phyloP scores from a whole-genome alignment of 2,888 invertebrate genomes.

The Thymelicus sylvestris region DNA sequence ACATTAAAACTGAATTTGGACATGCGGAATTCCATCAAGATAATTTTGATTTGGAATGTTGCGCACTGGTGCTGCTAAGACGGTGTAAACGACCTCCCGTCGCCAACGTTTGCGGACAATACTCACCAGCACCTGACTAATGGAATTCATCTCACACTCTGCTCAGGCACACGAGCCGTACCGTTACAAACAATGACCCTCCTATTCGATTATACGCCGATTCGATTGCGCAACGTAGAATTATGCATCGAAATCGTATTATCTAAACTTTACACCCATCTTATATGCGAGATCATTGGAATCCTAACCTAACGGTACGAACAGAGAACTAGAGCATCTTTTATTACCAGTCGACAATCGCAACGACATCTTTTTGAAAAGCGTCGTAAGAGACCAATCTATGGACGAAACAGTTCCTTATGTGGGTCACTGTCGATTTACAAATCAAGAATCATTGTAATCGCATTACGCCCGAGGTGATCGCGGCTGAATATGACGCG shows the following conservation, averaged over 20 bases:
- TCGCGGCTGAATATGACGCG: constrained; percentile 44
- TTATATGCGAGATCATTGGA: constrained; percentile 16
- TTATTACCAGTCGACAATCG: neutral
- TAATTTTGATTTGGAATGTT: constrained; percentile 37
- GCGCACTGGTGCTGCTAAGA: constrained; percentile 38
- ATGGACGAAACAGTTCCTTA: constrained; percentile 43
- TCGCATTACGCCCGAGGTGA: constrained; percentile 56
- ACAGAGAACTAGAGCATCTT: neutral
- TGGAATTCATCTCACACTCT: constrained; percentile 76
- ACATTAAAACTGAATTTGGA: constrained; percentile 2
- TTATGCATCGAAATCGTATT: constrained; percentile 58
- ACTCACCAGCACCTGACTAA: constrained; percentile 59
- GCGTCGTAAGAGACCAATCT: constrained; percentile 17
- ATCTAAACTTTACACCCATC: constrained; percentile 50
- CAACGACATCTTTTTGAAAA: neutral
- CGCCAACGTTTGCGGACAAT: constrained; percentile 40
- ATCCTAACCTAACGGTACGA: constrained; percentile 23
- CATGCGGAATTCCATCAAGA: constrained; percentile 20
- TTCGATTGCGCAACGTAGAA: constrained; percentile 62
- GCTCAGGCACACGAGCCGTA: constrained; percentile 54
- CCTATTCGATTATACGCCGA: constrained; percentile 61
- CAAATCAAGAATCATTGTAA: constrained; percentile 62
- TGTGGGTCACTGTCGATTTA: constrained; percentile 71
- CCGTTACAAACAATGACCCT: constrained; percentile 77
- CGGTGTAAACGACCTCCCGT: constrained; percentile 59